Percentiles rank a stretch among this genome's conserved stretches.
Evolutionary conservation across 2,888 invertebrate genomes (phyloP).

Genomic region (Rhingia campestris): DNA sequence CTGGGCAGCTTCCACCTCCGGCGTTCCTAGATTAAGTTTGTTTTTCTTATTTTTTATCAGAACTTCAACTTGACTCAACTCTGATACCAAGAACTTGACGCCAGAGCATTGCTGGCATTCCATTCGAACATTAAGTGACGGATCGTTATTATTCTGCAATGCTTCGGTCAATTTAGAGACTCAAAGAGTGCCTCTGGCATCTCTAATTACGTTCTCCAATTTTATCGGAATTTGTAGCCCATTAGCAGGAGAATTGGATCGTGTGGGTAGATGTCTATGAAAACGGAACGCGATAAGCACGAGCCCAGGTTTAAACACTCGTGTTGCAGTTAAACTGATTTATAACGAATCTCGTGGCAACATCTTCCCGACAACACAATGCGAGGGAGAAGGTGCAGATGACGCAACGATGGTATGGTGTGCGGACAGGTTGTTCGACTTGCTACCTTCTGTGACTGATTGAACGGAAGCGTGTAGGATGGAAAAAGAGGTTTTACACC

Average conservation of each 20-base stretch:
- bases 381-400: neutral
- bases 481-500: slow-evolving; percentile 15
- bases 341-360: neutral
- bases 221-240: slow-evolving; percentile 32
- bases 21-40: neutral
- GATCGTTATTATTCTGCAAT: too few relatives aligned
- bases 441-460: slow-evolving; percentile 22
- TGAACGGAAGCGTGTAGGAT: slow-evolving; percentile 59
- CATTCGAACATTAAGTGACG: slow-evolving; percentile 17
- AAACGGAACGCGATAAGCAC: slow-evolving; percentile 34
- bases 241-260: slow-evolving; percentile 27
- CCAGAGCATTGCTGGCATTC: slow-evolving; percentile 27
- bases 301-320: slow-evolving; percentile 10
- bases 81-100: slow-evolving; percentile 22
- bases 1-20: slow-evolving; percentile 17
- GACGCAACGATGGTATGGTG: slow-evolving; percentile 22
- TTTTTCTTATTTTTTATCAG: neutral
- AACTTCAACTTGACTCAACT: slow-evolving; percentile 22
- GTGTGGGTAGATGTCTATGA: slow-evolving; percentile 20
- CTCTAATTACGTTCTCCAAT: slow-evolving; percentile 48
- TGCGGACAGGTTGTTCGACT: slow-evolving; percentile 24
- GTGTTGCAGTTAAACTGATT: slow-evolving; percentile 32
- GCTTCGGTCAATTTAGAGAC: slow-evolving; percentile 22
- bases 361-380: slow-evolving; percentile 1
- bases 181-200: slow-evolving; percentile 24